These are phyloP conservation scores for Oxystoma pomonae DNA, from an alignment of 2,888 invertebrate species.

Conservation along the genomic window DNA sequence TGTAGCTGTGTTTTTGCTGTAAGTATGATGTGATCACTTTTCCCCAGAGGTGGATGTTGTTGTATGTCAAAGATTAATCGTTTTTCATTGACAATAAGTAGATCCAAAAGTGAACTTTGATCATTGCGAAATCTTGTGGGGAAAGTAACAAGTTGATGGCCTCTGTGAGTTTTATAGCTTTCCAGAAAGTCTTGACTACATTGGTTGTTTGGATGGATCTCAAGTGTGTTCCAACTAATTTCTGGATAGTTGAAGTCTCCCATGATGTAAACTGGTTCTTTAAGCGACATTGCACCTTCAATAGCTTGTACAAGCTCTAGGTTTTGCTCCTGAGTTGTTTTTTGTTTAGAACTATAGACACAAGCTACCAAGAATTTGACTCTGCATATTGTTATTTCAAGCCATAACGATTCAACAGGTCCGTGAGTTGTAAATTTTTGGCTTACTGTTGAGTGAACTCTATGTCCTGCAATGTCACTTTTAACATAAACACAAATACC, in stretches of 20 bases:
- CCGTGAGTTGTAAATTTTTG: no score
- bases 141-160: not conserved
- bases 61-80: not conserved
- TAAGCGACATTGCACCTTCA: not conserved
- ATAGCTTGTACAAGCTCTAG: not conserved
- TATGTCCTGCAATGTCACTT: no score
- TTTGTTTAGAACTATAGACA: not conserved
- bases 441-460: no score
- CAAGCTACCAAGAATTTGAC: no score
- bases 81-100: not conserved
- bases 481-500: no score
- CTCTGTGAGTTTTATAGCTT: not conserved
- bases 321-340: not conserved
- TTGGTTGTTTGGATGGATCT: not conserved
- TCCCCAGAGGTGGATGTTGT: not conserved
- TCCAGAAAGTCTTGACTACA: not conserved
- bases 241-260: not conserved
- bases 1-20: not conserved
- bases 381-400: no score
- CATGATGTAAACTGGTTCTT: not conserved
- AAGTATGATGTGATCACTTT: not conserved
- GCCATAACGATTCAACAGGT: no score
- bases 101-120: not conserved
- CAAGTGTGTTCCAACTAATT: not conserved
- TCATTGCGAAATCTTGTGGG: not conserved